These are phyloP conservation scores for Benitochromis conjunctus DNA, from an alignment of 2,113 vertebrate species.

Conservation along the genomic window DNA sequence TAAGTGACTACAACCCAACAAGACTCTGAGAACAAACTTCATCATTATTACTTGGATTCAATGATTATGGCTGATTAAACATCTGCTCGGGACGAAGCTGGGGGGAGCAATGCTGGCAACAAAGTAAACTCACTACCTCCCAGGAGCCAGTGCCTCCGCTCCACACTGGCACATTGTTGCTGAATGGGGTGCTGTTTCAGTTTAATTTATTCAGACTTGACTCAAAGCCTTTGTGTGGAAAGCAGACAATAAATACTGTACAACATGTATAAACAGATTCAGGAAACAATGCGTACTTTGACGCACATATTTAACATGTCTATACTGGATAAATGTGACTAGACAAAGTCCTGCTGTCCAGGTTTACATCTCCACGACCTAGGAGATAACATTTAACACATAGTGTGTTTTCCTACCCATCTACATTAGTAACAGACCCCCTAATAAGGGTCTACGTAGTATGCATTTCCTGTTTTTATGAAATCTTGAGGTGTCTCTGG, in stretches of 20 bases:
- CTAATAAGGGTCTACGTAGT: not conserved
- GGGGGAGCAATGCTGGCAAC: not conserved
- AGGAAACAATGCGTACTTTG: not conserved
- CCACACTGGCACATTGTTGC: not conserved
- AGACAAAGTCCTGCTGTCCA: not conserved
- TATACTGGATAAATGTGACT: not conserved
- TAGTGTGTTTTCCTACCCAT: not conserved
- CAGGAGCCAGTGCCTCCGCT: not conserved
- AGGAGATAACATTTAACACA: not conserved
- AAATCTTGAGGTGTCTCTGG: not conserved
- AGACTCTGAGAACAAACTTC: not conserved
- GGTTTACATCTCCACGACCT: not conserved
- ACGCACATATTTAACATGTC: not conserved
- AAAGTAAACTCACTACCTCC: not conserved
- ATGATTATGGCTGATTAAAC: not conserved
- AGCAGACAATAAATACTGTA: not conserved
- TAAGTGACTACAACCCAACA: not conserved
- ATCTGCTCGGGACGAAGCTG: not conserved
- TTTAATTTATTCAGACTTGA: not conserved
- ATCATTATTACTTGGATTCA: not conserved
- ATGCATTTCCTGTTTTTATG: not conserved
- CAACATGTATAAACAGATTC: not conserved
- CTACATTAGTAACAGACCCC: not conserved
- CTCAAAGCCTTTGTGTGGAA: not conserved
- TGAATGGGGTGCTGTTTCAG: not conserved